Evolutionary conservation across 1,140 invertebrate genomes (phyloP).

Genomic region (Apocrypta bakeri): DNA sequence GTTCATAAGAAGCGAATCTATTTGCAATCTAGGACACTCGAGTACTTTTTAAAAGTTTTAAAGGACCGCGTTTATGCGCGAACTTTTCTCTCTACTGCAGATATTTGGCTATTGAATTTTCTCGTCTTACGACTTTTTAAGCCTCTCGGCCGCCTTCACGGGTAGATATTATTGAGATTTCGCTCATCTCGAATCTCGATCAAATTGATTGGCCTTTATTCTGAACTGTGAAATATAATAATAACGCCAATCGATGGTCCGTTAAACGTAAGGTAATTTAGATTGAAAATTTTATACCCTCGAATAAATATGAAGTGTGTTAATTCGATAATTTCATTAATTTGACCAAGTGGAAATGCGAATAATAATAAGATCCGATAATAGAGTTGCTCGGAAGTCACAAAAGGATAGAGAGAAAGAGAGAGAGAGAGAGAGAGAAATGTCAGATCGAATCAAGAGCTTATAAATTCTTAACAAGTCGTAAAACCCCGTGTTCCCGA

Average conservation of each 20-base stretch:
- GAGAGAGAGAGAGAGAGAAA: no score
- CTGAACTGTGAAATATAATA: background rate
- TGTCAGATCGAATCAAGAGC: no score
- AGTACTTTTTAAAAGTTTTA: conserved; percentile 24
- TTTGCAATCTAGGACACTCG: conserved; percentile 35
- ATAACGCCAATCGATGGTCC: background rate
- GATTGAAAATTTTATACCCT: no score
- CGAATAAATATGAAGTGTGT: no score
- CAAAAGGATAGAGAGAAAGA: no score
- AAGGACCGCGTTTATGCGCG: conserved; percentile 7
- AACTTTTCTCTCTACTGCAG: conserved; percentile 8
- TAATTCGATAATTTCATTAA: no score
- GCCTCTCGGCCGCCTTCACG: background rate
- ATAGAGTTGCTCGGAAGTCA: no score
- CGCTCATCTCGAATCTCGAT: background rate
- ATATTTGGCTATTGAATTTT: conserved; percentile 17
- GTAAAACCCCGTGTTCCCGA: background rate
- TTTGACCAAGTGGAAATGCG: no score
- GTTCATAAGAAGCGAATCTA: background rate
- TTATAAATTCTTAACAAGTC: no score
- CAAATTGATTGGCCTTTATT: background rate
- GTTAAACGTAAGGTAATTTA: no score
- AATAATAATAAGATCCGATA: no score
- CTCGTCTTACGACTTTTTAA: background rate
- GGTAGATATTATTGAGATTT: background rate